Evolutionary conservation across 2,797 vertebrate genomes (phyloP).

Genomic region (Molothrus ater): DNA sequence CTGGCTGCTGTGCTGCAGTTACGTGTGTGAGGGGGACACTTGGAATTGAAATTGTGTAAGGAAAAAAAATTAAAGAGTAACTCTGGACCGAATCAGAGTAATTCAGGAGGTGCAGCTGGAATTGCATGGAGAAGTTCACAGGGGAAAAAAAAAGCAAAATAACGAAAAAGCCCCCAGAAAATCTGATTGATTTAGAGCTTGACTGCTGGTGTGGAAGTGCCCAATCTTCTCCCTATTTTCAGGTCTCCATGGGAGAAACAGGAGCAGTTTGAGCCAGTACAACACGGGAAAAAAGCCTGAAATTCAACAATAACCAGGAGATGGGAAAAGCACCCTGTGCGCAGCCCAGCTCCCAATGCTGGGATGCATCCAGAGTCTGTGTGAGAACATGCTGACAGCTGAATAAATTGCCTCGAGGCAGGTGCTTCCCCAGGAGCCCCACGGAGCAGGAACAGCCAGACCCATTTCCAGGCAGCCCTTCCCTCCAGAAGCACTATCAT

Average conservation of each 20-base stretch:
- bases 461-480: neutral
- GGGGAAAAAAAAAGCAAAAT: neutral
- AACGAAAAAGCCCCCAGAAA: neutral
- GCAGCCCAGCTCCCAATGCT: neutral
- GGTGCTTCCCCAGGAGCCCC: conserved; percentile 4
- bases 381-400: neutral
- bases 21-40: neutral
- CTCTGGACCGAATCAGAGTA: neutral
- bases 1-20: neutral
- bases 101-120: neutral
- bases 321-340: neutral
- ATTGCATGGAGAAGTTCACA: neutral
- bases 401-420: neutral
- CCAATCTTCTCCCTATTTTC: neutral
- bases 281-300: neutral
- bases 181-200: neutral
- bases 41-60: neutral
- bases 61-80: neutral
- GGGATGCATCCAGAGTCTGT: neutral
- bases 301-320: neutral
- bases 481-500: neutral
- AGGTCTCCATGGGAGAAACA: neutral
- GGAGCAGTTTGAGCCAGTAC: neutral
- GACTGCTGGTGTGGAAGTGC: neutral
- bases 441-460: neutral